phyloP scores from a whole-genome alignment of 2,888 invertebrate species.

The Stegophylla sp. region DNA sequence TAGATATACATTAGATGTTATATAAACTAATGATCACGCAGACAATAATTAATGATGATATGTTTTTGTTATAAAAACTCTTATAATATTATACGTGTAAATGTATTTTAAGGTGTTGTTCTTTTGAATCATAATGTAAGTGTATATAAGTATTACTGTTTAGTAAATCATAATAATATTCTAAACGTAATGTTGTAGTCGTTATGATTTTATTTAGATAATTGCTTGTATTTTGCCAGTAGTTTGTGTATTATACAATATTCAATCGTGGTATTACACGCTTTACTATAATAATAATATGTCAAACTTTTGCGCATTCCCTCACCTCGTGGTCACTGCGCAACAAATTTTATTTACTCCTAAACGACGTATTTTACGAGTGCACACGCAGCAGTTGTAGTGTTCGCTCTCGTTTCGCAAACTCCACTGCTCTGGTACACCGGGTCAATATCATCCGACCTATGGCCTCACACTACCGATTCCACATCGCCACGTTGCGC shows the following conservation, averaged over 20 bases:
- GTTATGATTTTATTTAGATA: too few relatives aligned
- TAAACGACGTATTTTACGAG: background rate
- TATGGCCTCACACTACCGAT: slow-evolving; percentile 32
- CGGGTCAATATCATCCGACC: slow-evolving; percentile 35
- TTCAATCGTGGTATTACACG: too few relatives aligned
- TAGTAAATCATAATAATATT: too few relatives aligned
- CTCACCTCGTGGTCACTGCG: background rate
- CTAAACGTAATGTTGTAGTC: too few relatives aligned
- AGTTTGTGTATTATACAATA: background rate
- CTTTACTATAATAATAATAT: background rate
- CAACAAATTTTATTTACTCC: background rate
- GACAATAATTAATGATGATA: too few relatives aligned
- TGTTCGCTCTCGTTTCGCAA: slow-evolving; percentile 40
- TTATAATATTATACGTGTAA: too few relatives aligned
- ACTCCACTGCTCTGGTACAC: slow-evolving; percentile 23
- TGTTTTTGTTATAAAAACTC: too few relatives aligned
- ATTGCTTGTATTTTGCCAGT: background rate
- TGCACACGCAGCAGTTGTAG: background rate
- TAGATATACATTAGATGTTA: too few relatives aligned
- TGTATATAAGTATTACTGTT: too few relatives aligned
- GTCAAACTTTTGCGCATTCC: background rate
- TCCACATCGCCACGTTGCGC: slow-evolving; percentile 4
- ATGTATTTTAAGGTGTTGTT: too few relatives aligned
- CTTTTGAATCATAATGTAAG: too few relatives aligned
- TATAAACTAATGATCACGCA: too few relatives aligned